These are phyloP conservation scores for Brachypalpus laphriformis DNA, from an alignment of 2,888 invertebrate species.

Conservation along the genomic window DNA sequence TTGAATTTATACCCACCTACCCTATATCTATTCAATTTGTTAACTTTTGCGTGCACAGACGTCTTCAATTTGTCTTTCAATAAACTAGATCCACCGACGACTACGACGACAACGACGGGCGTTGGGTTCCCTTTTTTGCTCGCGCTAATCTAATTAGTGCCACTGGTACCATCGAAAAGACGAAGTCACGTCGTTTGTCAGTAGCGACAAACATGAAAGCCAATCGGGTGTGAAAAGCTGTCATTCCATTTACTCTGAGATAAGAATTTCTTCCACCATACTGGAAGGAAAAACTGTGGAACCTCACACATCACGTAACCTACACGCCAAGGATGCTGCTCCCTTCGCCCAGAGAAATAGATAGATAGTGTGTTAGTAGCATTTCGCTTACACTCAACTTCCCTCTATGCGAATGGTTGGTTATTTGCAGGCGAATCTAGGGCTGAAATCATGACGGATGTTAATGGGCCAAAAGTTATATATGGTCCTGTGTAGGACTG, in stretches of 20 bases:
- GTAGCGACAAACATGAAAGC: constrained; percentile 71
- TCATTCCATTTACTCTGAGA: constrained; percentile 66
- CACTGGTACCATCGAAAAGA: constrained; percentile 60
- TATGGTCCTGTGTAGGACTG: constrained; percentile 14
- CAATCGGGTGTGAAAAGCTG: constrained; percentile 73
- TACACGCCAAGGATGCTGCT: constrained; percentile 26
- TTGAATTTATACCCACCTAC: constrained; percentile 31
- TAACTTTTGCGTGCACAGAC: constrained; percentile 73
- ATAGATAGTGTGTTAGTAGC: constrained; percentile 8
- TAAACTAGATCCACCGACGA: constrained; percentile 65
- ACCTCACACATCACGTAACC: constrained; percentile 53
- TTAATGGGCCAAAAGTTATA: constrained; percentile 59
- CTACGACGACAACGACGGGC: not conserved
- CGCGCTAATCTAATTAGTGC: constrained; percentile 71
- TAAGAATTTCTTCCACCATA: constrained; percentile 49
- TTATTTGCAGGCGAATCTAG: constrained; percentile 28
- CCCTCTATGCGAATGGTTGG: constrained; percentile 21
- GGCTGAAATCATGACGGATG: constrained; percentile 57
- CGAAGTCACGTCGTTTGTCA: constrained; percentile 73
- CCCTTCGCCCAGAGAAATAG: not conserved
- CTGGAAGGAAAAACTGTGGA: not conserved
- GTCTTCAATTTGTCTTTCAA: constrained; percentile 73
- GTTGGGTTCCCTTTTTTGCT: constrained; percentile 6
- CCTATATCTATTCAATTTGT: constrained; percentile 64
- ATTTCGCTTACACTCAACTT: constrained; percentile 11